Evolutionary conservation across 2,113 vertebrate genomes (phyloP).

Genomic region (Gadus chalcogrammus): DNA sequence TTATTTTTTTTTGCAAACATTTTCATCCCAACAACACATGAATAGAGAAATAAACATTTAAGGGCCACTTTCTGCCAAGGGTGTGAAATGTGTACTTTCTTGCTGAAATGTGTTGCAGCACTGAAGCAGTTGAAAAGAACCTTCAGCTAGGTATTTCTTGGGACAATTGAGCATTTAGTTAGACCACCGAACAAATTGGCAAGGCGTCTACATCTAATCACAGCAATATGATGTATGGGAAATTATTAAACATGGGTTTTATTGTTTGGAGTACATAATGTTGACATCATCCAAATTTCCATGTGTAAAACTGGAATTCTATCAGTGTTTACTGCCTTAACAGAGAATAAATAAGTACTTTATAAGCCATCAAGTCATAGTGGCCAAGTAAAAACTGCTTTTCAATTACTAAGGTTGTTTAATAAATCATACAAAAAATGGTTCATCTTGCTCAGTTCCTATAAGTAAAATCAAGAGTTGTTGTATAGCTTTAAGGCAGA

Average conservation of each 20-base stretch:
- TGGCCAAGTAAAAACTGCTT: neutral
- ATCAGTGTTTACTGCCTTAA: conserved; percentile 7
- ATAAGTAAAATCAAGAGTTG: neutral
- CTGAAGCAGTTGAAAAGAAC: neutral
- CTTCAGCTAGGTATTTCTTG: neutral
- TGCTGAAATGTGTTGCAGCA: neutral
- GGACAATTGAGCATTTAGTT: too few relatives aligned
- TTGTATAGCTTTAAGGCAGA: conserved; percentile 16
- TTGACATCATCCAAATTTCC: too few relatives aligned
- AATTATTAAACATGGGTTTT: too few relatives aligned
- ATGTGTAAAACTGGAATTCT: neutral
- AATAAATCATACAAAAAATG: conserved; percentile 6
- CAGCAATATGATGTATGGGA: too few relatives aligned
- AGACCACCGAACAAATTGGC: too few relatives aligned
- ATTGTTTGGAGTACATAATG: too few relatives aligned
- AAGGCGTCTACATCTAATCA: too few relatives aligned
- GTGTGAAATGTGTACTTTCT: neutral
- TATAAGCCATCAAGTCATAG: neutral
- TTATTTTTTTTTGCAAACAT: too few relatives aligned
- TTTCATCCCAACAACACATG: too few relatives aligned
- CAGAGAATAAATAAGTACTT: conserved; percentile 12
- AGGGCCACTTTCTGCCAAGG: neutral
- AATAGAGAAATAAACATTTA: too few relatives aligned
- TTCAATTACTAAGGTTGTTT: neutral
- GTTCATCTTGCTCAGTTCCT: neutral